Percentiles rank a stretch among this genome's conserved stretches.
Evolutionary conservation across 2,113 vertebrate genomes (phyloP).

Genomic region (Callospermophilus lateralis): DNA sequence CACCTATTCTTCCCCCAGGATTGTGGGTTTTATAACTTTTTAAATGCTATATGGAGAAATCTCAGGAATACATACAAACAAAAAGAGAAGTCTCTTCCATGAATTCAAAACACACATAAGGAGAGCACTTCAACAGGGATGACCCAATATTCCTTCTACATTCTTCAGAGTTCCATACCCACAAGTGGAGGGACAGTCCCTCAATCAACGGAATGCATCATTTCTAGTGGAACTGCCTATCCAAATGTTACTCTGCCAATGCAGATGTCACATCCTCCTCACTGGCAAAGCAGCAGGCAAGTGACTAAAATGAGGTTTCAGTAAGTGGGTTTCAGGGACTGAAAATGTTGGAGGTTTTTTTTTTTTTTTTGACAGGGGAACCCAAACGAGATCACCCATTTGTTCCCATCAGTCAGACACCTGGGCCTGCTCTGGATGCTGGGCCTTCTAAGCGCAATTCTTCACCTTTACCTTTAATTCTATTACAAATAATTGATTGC

Average conservation of each 20-base stretch:
- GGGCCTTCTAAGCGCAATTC: neutral
- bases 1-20: neutral
- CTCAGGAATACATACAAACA: neutral
- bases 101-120: neutral
- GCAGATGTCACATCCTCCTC: neutral
- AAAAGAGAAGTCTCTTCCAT: neutral
- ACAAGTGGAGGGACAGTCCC: neutral
- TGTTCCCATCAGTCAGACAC: neutral
- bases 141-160: neutral
- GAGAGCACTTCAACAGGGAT: neutral
- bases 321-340: neutral
- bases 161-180: neutral
- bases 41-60: neutral
- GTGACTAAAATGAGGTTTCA: neutral
- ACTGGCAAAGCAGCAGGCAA: neutral
- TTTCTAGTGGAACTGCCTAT: neutral
- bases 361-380: neutral
- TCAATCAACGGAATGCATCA: neutral
- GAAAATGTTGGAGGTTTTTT: neutral
- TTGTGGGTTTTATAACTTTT: neutral
- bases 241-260: neutral
- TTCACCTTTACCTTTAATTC: neutral
- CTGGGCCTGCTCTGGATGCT: neutral
- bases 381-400: neutral
- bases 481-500: neutral